These are phyloP conservation scores for Julus scanicus DNA, from an alignment of 2,888 invertebrate species.

Conservation along the genomic window DNA sequence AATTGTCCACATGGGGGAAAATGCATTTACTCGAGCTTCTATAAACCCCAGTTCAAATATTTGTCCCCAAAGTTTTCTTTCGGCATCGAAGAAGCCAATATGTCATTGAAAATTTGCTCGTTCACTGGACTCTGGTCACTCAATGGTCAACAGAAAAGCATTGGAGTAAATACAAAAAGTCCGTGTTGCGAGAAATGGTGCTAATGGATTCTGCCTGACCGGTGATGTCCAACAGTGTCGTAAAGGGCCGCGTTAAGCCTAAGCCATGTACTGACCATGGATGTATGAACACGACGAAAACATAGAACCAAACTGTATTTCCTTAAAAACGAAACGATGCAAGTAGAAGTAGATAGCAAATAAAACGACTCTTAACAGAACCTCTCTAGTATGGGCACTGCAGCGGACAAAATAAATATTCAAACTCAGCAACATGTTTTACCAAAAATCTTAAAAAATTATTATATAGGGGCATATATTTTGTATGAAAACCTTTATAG, in stretches of 20 bases:
- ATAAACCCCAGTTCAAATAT: constrained; percentile 14
- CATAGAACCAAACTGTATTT: constrained; percentile 21
- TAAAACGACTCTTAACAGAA: not conserved
- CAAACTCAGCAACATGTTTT: too few relatives aligned
- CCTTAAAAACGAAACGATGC: constrained; percentile 23
- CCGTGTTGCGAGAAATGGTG: constrained; percentile 29
- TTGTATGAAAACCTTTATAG: too few relatives aligned
- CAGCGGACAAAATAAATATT: too few relatives aligned
- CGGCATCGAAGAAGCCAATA: constrained; percentile 33
- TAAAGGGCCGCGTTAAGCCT: not conserved
- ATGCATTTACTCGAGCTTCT: not conserved
- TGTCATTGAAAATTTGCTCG: not conserved
- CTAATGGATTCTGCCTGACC: constrained; percentile 26
- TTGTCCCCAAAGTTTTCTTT: constrained; percentile 14
- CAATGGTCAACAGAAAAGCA: constrained; percentile 8
- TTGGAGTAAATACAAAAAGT: not conserved
- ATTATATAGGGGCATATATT: too few relatives aligned
- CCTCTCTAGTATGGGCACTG: constrained; percentile 9
- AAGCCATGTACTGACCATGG: constrained; percentile 25
- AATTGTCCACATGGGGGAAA: not conserved
- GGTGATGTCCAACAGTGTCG: not conserved
- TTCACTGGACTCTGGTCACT: not conserved
- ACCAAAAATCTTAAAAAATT: too few relatives aligned
- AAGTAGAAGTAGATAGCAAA: constrained; percentile 3
- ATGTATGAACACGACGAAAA: constrained; percentile 2